Evolutionary conservation across 1,140 invertebrate species (phyloP), one percentile per base, ranked within the genome.

Genomic region (Zophobas morio): DNA sequence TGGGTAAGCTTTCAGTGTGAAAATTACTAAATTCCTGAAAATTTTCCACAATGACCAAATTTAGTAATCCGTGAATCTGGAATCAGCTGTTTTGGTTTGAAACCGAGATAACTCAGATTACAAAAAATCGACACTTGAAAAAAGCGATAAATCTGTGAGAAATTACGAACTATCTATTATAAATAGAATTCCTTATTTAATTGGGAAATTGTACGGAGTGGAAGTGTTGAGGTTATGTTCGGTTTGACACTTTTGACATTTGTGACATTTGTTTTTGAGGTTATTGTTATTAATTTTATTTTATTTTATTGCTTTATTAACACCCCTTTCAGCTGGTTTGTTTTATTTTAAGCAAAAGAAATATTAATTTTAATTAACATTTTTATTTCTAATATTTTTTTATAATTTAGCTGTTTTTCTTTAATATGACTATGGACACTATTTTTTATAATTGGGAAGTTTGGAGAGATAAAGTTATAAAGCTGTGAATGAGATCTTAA

Each of bases 41-140:
- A 35, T 20, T 37, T 74, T 37, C n/a, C 46, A 72, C 6, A 78
- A 78, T 78, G 76, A 33, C 76, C 76, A 78, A 78, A 78, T 78
- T 78, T 78, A 78, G 76, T 60, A 78, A 74, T 78, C 53, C 56
- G 40, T 75, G 42, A 66, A 35, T 32, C 66, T 66, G 56, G 60
- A 46, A 40, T 63, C 46, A 40, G 54, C 49, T 66, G 56, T 63
- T 75, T 75, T 35, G 57, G 54, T 49, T 75, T 75, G 54, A 40
- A 46, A 47, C 57, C 36, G 35, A 42, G 56, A 75, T 63, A 75
- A 66, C 46, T 37, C 8, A 6, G 20, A 42, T 46, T 6, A 63
- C 57, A 34, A 39, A 63, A 34, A 63, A 63, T 37, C 2, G n/a
- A 39, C 6, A 0, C 39, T 5, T 37, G 6, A 66, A 36, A 20